phyloP scores from a whole-genome alignment of 2,888 invertebrate genomes.

The Heliconius ethilla region DNA sequence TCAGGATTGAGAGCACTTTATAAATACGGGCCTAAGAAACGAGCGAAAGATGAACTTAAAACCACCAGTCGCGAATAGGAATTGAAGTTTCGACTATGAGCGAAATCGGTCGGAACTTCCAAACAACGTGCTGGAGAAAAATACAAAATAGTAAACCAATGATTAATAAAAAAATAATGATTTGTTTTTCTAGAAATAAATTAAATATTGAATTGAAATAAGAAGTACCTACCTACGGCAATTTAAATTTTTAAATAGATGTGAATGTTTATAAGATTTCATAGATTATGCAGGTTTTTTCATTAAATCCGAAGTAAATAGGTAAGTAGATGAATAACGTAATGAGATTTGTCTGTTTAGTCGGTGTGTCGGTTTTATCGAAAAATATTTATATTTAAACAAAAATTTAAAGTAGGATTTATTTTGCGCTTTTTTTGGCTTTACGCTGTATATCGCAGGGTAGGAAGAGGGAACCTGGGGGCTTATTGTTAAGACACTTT shows the following conservation, averaged over 20 bases:
- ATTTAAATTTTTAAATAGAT: not conserved
- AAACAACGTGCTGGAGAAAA: too few species aligned
- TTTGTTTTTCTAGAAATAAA: not conserved
- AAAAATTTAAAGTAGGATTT: not conserved
- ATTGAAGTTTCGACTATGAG: too few species aligned
- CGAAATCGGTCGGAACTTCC: too few species aligned
- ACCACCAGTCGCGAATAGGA: too few species aligned
- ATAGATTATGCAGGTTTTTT: constrained; percentile 5
- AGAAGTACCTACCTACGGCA: not conserved
- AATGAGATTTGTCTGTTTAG: not conserved
- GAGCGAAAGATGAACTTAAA: too few species aligned
- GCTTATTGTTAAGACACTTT: not conserved
- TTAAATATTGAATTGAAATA: not conserved
- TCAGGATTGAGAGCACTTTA: too few species aligned
- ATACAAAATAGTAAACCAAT: too few species aligned
- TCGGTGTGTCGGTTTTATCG: too few species aligned
- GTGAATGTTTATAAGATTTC: not conserved
- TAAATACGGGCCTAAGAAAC: too few species aligned
- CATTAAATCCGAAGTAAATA: not conserved
- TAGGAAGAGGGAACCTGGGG: not conserved
- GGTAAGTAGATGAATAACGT: not conserved
- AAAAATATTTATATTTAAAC: not conserved
- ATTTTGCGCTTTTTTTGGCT: not conserved
- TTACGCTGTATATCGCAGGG: not conserved
- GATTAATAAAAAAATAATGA: not conserved